Conservation (phyloP, 1,140 invertebrate species). For the Listronotus oregonensis region DNA sequence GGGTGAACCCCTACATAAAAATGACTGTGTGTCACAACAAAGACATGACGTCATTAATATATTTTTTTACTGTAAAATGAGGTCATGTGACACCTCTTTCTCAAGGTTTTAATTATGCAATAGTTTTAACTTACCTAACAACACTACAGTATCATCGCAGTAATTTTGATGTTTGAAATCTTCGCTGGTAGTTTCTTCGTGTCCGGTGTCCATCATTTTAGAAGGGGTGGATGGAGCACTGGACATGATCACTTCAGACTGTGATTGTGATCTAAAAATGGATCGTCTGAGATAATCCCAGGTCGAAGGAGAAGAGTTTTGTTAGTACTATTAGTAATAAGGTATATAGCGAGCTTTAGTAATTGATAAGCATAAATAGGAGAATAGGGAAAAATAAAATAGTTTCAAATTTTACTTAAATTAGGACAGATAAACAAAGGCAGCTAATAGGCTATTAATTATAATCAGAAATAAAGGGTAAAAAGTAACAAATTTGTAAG, state of each 20-base stretch:
- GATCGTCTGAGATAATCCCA: slow-evolving; percentile 30
- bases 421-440: too few relatives aligned
- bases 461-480: too few relatives aligned
- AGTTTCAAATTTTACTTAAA: too few relatives aligned
- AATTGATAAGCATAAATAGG: neutral
- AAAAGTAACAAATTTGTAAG: too few relatives aligned
- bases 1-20: too few relatives aligned
- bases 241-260: slow-evolving; percentile 58
- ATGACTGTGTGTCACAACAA: too few relatives aligned
- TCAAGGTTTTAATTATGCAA: too few relatives aligned
- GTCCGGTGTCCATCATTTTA: slow-evolving; percentile 62
- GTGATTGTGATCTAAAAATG: slow-evolving; percentile 43
- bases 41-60: too few relatives aligned
- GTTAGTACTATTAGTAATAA: slow-evolving; percentile 4
- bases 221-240: slow-evolving; percentile 65
- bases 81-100: too few relatives aligned
- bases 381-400: too few relatives aligned
- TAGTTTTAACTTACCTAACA: slow-evolving; percentile 48
- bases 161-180: slow-evolving; percentile 60
- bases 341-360: neutral
- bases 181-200: slow-evolving; percentile 59
- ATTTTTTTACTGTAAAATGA: too few relatives aligned
- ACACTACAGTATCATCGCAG: slow-evolving; percentile 64
- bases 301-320: neutral
- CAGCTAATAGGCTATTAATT: too few relatives aligned